phyloP scores from a whole-genome alignment of 2,888 invertebrate species.

The Syrista parreyssii region DNA sequence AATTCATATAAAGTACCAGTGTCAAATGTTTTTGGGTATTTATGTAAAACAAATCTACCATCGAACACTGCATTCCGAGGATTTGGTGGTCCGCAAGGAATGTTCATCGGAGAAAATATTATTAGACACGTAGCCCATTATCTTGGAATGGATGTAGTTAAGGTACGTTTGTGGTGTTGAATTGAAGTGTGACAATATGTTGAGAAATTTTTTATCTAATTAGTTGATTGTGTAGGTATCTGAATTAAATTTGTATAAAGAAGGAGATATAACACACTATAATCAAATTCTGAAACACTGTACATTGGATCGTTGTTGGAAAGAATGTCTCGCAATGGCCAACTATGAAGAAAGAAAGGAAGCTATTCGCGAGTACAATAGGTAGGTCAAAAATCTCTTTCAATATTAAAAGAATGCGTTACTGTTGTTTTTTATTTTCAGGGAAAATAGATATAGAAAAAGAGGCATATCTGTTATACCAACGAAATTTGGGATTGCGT shows the following conservation, averaged over 20 bases:
- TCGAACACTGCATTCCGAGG: conserved; percentile 95
- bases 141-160: conserved; percentile 73
- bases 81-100: conserved; percentile 92
- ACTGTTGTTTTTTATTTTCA: conserved; percentile 59
- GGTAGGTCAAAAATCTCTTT: conserved; percentile 64
- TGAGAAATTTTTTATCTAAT: background rate
- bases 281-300: conserved; percentile 80
- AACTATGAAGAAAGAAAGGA: conserved; percentile 72
- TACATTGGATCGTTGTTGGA: conserved; percentile 81
- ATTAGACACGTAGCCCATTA: conserved; percentile 80
- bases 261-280: conserved; percentile 83
- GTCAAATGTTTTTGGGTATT: conserved; percentile 75
- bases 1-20: conserved; percentile 87
- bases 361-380: conserved; percentile 78
- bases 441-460: conserved; percentile 86
- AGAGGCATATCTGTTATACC: conserved; percentile 85
- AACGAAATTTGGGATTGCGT: conserved; percentile 87
- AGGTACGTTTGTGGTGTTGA: conserved; percentile 68
- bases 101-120: conserved; percentile 86
- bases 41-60: conserved; percentile 89
- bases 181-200: background rate
- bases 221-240: conserved; percentile 63
- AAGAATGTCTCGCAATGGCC: conserved; percentile 78
- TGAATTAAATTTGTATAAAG: conserved; percentile 81
- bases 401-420: conserved; percentile 2